Evolutionary conservation across 2,888 invertebrate species (phyloP).

Genomic region (Blastobasis lacticolella): DNA sequence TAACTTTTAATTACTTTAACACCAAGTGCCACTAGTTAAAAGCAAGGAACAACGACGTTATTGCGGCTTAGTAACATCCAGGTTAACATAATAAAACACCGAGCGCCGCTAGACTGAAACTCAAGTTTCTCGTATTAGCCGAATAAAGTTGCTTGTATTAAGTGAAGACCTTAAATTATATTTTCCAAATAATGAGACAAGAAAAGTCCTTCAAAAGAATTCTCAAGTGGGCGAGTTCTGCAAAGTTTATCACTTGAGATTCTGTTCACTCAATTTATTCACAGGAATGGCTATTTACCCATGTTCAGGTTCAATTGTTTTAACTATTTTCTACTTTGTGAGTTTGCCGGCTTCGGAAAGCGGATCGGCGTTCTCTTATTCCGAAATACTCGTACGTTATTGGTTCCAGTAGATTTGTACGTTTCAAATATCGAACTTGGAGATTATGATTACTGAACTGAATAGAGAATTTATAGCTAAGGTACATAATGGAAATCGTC

Average conservation of each 20-base stretch:
- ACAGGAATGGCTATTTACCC: neutral
- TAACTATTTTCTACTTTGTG: no score
- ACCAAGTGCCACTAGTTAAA: no score
- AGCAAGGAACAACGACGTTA: slow-evolving; percentile 5
- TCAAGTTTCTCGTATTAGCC: neutral
- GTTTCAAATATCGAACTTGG: no score
- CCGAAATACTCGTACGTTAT: no score
- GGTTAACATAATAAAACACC: neutral
- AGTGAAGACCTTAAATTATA: slow-evolving; percentile 2
- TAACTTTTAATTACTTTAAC: no score
- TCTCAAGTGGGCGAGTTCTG: slow-evolving; percentile 2
- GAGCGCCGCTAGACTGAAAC: neutral
- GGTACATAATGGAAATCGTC: slow-evolving; percentile 1
- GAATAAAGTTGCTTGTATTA: neutral
- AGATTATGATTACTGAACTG: no score
- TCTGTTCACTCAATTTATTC: neutral
- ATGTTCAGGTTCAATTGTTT: no score
- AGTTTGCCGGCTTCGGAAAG: no score
- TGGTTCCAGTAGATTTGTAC: no score
- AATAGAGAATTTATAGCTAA: no score
- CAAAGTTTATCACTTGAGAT: slow-evolving; percentile 1
- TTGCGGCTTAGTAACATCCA: neutral
- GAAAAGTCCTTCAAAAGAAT: slow-evolving; percentile 4
- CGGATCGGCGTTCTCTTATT: no score
- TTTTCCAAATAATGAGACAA: slow-evolving; percentile 2